phyloP scores from a whole-genome alignment of 2,797 vertebrate genomes.

The Acipenser oxyrinchus region DNA sequence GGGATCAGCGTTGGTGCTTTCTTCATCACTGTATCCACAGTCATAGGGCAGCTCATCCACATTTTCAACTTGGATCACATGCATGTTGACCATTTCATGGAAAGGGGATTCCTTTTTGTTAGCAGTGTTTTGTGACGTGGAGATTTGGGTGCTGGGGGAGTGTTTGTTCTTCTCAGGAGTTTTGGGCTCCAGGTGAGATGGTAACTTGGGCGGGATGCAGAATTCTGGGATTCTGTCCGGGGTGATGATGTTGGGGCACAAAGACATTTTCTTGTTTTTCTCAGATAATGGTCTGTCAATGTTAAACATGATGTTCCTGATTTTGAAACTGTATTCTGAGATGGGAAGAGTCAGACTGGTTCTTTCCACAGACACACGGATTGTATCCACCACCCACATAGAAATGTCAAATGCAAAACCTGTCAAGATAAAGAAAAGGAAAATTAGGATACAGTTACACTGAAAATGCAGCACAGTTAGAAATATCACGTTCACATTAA shows the following conservation, averaged over 20 bases:
- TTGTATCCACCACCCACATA: constrained; percentile 67
- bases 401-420: constrained; percentile 23
- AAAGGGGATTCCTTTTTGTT: constrained; percentile 32
- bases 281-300: constrained; percentile 40
- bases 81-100: constrained; percentile 39
- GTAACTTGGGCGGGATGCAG: constrained; percentile 80
- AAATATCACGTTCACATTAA: no score
- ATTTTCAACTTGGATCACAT: constrained; percentile 81
- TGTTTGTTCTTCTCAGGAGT: constrained; percentile 33
- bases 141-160: constrained; percentile 27
- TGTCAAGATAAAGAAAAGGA: constrained; percentile 22
- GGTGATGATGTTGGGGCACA: constrained; percentile 82
- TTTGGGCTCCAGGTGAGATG: constrained; percentile 44
- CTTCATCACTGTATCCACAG: constrained; percentile 56
- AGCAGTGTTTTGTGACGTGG: constrained; percentile 30
- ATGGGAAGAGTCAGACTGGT: constrained; percentile 50
- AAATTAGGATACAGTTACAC: constrained; percentile 8
- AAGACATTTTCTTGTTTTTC: constrained; percentile 47
- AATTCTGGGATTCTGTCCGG: constrained; percentile 87
- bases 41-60: constrained; percentile 60
- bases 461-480: no score
- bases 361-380: constrained; percentile 59
- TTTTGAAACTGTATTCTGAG: constrained; percentile 52
- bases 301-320: constrained; percentile 59
- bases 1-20: constrained; percentile 74